phyloP scores from a whole-genome alignment of 1,140 invertebrate genomes.

The Drosophila paulistorum region DNA sequence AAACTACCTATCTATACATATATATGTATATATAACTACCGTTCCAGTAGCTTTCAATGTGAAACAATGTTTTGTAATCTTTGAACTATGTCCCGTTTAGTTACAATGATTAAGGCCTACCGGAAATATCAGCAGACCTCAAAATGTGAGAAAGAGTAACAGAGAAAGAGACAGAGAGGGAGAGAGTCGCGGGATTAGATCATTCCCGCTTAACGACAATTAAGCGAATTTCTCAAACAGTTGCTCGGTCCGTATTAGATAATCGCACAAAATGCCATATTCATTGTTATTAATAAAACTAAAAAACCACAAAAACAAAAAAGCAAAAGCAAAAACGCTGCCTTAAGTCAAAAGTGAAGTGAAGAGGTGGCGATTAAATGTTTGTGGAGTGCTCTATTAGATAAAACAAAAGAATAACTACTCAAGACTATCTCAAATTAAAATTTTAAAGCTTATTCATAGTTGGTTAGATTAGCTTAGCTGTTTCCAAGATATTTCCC shows the following conservation, averaged over 20 bases:
- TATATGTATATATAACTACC: background rate
- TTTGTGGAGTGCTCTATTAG: background rate
- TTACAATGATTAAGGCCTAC: constrained; percentile 50
- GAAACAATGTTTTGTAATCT: constrained; percentile 49
- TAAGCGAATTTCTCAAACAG: constrained; percentile 35
- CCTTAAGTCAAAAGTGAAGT: background rate
- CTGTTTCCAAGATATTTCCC: too few relatives aligned
- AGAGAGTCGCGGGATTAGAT: constrained; percentile 41
- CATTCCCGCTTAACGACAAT: constrained; percentile 60
- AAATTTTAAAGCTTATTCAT: too few relatives aligned
- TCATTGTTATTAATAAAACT: constrained; percentile 40
- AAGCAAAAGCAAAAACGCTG: background rate
- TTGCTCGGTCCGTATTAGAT: background rate
- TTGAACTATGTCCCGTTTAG: constrained; percentile 1
- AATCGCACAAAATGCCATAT: constrained; percentile 27
- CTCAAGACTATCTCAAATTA: too few relatives aligned
- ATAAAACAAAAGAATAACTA: background rate
- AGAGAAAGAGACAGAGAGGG: background rate
- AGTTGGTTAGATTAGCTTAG: too few relatives aligned
- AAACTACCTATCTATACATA: background rate
- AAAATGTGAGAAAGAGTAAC: background rate
- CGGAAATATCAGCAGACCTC: constrained; percentile 65
- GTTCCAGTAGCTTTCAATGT: background rate
- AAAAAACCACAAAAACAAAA: background rate
- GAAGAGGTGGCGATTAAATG: background rate